These are phyloP conservation scores for Villa cingulata DNA, from an alignment of 2,888 invertebrate genomes.

Conservation along the genomic window DNA sequence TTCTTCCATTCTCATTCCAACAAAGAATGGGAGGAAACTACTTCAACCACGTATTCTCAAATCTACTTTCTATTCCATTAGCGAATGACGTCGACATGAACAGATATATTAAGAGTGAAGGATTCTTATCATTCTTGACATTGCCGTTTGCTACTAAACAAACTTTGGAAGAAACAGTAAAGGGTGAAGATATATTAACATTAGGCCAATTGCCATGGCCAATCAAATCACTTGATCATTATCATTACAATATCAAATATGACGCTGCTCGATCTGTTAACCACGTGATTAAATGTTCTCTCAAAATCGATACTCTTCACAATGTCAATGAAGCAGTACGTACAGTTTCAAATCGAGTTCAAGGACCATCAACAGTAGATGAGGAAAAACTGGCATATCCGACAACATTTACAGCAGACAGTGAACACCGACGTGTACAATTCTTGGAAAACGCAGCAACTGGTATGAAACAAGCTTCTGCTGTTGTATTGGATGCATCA, in stretches of 20 bases:
- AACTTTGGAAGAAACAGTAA: conserved; percentile 7
- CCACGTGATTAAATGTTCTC: conserved; percentile 12
- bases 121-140: conserved; percentile 8
- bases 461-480: conserved; percentile 35
- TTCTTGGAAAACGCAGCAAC: conserved; percentile 40
- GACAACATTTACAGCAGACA: conserved; percentile 35
- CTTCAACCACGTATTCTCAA: conserved; percentile 6
- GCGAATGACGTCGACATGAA: conserved; percentile 10
- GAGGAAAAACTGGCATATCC: conserved; percentile 15
- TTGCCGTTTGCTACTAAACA: conserved; percentile 12
- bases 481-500: conserved; percentile 36
- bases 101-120: conserved; percentile 6
- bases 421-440: conserved; percentile 39
- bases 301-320: conserved; percentile 10
- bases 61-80: conserved; percentile 11
- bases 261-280: conserved; percentile 14
- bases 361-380: conserved; percentile 9
- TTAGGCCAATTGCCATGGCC: conserved; percentile 8
- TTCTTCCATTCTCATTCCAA: conserved; percentile 12
- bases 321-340: conserved; percentile 5
- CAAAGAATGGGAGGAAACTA: conserved; percentile 4
- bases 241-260: conserved; percentile 12
- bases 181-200: conserved; percentile 4
- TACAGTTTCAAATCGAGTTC: conserved; percentile 1
- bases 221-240: conserved; percentile 11